Conservation (phyloP, 53 echinoderm and acorn worm species). For the Paracentrotus lividus region DNA sequence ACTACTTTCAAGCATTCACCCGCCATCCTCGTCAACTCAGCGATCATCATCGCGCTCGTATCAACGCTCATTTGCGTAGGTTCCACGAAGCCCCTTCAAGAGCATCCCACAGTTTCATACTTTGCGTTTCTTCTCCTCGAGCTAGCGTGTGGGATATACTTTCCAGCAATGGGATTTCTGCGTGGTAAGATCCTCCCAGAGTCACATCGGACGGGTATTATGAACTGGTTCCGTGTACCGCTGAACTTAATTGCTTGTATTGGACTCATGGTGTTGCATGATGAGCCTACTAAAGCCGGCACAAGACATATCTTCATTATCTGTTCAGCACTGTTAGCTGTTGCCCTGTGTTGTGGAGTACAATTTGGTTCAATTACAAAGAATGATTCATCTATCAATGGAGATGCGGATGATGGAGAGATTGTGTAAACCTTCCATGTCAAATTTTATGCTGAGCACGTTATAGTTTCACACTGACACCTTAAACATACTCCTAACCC, state of each 20-base stretch:
- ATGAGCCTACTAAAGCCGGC: slow-evolving; percentile 84
- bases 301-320: slow-evolving; percentile 95
- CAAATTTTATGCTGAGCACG: not conserved
- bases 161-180: slow-evolving; percentile 97
- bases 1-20: slow-evolving; percentile 72
- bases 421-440: no score
- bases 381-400: not conserved
- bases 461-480: no score
- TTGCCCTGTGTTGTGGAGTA: slow-evolving; percentile 91
- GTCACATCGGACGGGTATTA: slow-evolving; percentile 89
- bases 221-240: slow-evolving; percentile 99
- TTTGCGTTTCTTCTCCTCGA: slow-evolving; percentile 89
- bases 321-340: slow-evolving; percentile 78
- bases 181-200: slow-evolving; percentile 87
- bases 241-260: slow-evolving; percentile 96
- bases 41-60: slow-evolving; percentile 86
- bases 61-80: slow-evolving; percentile 80
- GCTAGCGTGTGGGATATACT: slow-evolving; percentile 95
- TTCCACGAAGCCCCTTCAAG: slow-evolving; percentile 81
- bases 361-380: slow-evolving; percentile 79
- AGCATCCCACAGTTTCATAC: slow-evolving; percentile 85
- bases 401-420: not conserved
- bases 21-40: slow-evolving; percentile 80
- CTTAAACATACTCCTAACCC: no score
- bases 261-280: slow-evolving; percentile 94